These are phyloP conservation scores for Apotomis capreana DNA, from an alignment of 2,888 invertebrate species.

Conservation along the genomic window DNA sequence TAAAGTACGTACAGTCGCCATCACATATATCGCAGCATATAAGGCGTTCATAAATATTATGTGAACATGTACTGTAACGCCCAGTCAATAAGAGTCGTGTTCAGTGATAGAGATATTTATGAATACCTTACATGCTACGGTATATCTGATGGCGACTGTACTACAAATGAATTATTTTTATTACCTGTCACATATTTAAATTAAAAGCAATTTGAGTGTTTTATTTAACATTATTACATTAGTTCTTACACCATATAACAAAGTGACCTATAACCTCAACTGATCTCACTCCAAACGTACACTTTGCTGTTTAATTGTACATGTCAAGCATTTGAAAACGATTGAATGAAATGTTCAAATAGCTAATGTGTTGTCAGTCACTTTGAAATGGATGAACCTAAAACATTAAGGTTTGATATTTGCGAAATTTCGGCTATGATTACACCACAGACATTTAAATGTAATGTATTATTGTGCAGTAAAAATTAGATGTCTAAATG, in stretches of 20 bases:
- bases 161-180: too few relatives aligned
- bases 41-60: too few relatives aligned
- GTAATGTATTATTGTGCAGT: conserved; percentile 20
- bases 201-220: conserved; percentile 3
- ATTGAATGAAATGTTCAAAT: conserved; percentile 51
- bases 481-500: not conserved
- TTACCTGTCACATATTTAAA: not conserved
- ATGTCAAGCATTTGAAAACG: conserved; percentile 39
- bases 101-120: too few relatives aligned
- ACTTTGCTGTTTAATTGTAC: conserved; percentile 39
- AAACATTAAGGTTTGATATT: conserved; percentile 40
- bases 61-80: too few relatives aligned
- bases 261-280: conserved; percentile 20
- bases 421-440: conserved; percentile 37
- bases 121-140: too few relatives aligned
- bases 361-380: conserved; percentile 69
- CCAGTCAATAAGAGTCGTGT: too few relatives aligned
- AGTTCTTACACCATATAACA: conserved; percentile 22
- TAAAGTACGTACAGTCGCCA: too few relatives aligned
- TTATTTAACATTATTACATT: not conserved
- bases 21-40: too few relatives aligned
- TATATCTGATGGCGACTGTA: too few relatives aligned
- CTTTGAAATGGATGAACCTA: conserved; percentile 54
- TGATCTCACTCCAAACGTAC: conserved; percentile 27
- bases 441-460: conserved; percentile 17